Base-by-base conservation (phyloP, 2,888 invertebrate genomes). In the Brachypalpus laphriformis region DNA sequence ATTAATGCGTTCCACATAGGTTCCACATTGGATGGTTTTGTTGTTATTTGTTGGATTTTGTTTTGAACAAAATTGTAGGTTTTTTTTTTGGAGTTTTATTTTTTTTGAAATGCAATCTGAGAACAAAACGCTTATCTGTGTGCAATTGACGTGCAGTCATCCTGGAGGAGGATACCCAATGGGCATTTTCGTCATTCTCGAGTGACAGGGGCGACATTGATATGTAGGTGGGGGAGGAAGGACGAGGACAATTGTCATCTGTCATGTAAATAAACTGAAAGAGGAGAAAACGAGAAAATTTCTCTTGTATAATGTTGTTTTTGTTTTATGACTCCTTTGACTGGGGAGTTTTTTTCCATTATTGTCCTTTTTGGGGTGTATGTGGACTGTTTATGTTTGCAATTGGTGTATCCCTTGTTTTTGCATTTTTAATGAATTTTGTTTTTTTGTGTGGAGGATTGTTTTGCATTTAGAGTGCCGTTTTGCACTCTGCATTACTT, bases 1-100 rank as follows among this genome's bases (percentile, higher is more conserved):
- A 78, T 76, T 63, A 65, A 75, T 81, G 71, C 70, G 74, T 59
- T 85, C 85, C 85, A 85, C 85, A 76, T 81, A 61, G 16, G 71
- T 71, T 81, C 85, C 85, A 85, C 85, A 74, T n/a, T 1, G 9
- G n/a, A 70, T 47, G 14, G 18, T 59, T 71, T 74, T 81, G 70
- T 81, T 85, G 71, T 74, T 78, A 72, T 54, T 78, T 37, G 45
- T 56, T 66, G 11, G 16, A 18, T 34, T 65, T 49, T 66, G 8
- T 57, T 75, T 75, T 57, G 8, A 7, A 59, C 42, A 70, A 40
- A 14, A 1, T n/a, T n/a, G 11, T 11, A 45, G n/a, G 1, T 22
- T 1, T 16, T 22, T 9, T 45, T 3, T 34, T 31, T n/a, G n/a
- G n/a, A n/a, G n/a, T n/a, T 22, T 59, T 11, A 34, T 6, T 22